A percentile compares a stretch with the other conserved stretches of the same genome.
These are phyloP conservation scores for Astur gentilis DNA, from an alignment of 2,113 vertebrate genomes.

Conservation along the genomic window DNA sequence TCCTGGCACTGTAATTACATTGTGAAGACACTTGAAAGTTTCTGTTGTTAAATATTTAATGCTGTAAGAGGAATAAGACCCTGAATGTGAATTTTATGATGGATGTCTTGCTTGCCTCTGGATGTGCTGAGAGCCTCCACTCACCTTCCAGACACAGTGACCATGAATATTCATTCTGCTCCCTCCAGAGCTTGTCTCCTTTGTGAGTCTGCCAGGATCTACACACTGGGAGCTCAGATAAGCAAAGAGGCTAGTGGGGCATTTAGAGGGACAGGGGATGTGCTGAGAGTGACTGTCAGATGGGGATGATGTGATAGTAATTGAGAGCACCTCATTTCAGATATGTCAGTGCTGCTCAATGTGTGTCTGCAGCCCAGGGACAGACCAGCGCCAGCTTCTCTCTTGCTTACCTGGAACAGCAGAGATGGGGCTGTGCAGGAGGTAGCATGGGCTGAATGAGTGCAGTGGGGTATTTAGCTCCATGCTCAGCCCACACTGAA, in stretches of 20 bases:
- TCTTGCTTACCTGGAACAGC: not conserved
- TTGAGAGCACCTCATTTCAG: not conserved
- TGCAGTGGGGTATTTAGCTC: not conserved
- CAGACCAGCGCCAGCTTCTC: not conserved
- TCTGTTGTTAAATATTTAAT: constrained; percentile 45
- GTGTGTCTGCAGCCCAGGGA: not conserved
- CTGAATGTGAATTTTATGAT: constrained; percentile 7
- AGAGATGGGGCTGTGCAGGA: not conserved
- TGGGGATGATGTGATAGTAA: not conserved
- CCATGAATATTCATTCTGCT: constrained; percentile 8
- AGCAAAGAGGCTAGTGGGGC: not conserved
- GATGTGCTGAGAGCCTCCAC: not conserved
- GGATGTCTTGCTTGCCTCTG: not conserved
- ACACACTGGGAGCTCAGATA: not conserved
- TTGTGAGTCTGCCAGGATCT: not conserved
- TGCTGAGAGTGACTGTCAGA: not conserved
- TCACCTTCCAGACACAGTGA: not conserved
- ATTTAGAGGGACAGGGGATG: not conserved
- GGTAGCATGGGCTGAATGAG: not conserved
- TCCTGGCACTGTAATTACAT: not conserved
- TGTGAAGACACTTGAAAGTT: not conserved
- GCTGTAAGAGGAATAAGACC: not conserved
- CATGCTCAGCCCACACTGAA: not conserved
- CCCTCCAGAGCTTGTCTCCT: not conserved
- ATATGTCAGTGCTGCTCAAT: not conserved